Percentiles rank a stretch among this genome's conserved stretches.
Conservation (phyloP, 53 echinoderm and acorn worm genomes). For the Holothuria scabra region DNA sequence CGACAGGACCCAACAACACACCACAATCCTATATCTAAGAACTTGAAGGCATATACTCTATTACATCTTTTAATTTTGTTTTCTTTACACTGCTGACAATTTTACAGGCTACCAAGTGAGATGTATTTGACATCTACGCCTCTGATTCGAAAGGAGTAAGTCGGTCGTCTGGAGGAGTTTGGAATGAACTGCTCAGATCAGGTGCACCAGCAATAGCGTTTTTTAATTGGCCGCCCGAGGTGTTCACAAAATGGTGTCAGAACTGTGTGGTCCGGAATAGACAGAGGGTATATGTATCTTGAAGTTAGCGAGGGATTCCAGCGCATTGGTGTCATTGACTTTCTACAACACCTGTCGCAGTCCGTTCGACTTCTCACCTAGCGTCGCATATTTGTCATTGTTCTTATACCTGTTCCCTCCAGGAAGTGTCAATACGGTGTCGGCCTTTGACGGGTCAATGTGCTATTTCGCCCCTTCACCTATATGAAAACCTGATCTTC, state of each 20-base stretch:
- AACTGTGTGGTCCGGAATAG: constrained; percentile 36
- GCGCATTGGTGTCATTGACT: constrained; percentile 32
- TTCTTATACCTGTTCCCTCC: not conserved
- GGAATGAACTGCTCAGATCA: constrained; percentile 33
- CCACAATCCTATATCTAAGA: too few relatives aligned
- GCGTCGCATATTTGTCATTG: constrained; percentile 4
- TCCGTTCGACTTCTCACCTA: constrained; percentile 21
- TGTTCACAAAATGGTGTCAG: constrained; percentile 31
- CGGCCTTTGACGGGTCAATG: not conserved
- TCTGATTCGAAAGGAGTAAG: too few relatives aligned
- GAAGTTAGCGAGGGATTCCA: not conserved
- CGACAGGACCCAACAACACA: too few relatives aligned
- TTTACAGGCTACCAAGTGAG: too few relatives aligned
- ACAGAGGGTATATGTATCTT: too few relatives aligned
- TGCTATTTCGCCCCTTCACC: not conserved
- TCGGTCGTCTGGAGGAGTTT: not conserved
- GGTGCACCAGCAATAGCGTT: constrained; percentile 32
- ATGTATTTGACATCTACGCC: too few relatives aligned
- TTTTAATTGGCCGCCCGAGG: constrained; percentile 49
- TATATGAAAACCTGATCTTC: too few relatives aligned
- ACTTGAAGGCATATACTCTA: too few relatives aligned
- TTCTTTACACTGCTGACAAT: too few relatives aligned
- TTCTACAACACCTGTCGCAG: constrained; percentile 30
- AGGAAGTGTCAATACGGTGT: not conserved
- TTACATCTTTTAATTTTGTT: too few relatives aligned